phyloP scores from a whole-genome alignment of 2,888 invertebrate genomes.

The Drosophila falleni region DNA sequence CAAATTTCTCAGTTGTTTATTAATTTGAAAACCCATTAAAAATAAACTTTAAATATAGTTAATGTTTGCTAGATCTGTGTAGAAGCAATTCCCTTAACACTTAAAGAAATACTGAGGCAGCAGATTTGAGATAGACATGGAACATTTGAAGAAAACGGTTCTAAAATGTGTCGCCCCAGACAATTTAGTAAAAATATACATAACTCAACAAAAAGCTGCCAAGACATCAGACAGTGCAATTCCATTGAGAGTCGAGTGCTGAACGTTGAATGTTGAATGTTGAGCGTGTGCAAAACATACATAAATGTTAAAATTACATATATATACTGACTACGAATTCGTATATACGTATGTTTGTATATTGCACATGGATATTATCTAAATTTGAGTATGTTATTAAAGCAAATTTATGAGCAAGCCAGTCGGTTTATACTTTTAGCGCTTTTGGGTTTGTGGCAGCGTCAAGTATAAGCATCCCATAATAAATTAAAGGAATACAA shows the following conservation, averaged over 20 bases:
- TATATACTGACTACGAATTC: not conserved
- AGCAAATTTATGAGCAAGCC: slow-evolving; percentile 58
- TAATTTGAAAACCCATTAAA: not conserved
- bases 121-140: slow-evolving; percentile 9
- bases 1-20: not conserved
- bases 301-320: slow-evolving; percentile 4
- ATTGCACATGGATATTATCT: slow-evolving; percentile 64
- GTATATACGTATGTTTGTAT: slow-evolving; percentile 2
- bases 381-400: slow-evolving; percentile 78
- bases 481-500: slow-evolving; percentile 54
- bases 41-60: not conserved
- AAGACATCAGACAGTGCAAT: slow-evolving; percentile 33
- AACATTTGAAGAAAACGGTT: slow-evolving; percentile 19
- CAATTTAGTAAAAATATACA: slow-evolving; percentile 39
- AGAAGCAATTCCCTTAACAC: slow-evolving; percentile 10
- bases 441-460: slow-evolving; percentile 28
- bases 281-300: not conserved
- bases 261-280: slow-evolving; percentile 10
- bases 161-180: slow-evolving; percentile 33
- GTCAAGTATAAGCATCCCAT: slow-evolving; percentile 41
- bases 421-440: slow-evolving; percentile 34
- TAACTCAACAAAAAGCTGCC: slow-evolving; percentile 37
- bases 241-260: slow-evolving; percentile 34
- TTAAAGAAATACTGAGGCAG: slow-evolving; percentile 3
- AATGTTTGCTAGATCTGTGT: not conserved